Base-by-base conservation (phyloP, 1,140 invertebrate genomes). In the Zaprionus capensis region DNA sequence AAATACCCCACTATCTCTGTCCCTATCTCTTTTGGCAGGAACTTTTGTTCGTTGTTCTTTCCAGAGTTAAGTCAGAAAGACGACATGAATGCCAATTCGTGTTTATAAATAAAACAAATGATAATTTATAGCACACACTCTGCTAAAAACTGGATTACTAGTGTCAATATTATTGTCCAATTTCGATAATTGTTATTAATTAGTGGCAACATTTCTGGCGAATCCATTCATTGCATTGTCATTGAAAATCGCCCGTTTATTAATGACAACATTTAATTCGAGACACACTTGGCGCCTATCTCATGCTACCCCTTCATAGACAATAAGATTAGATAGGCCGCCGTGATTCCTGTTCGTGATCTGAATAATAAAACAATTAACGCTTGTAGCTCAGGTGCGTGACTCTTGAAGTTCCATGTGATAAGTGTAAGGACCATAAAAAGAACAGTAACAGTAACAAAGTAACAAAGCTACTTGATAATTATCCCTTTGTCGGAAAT, bases 141-240 rank as follows among this genome's bases (percentile, higher is more conserved):
- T 58, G 2, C 46, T 17, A 44, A 55, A 53, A 24, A 14, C 71
- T 58, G 64, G 55, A 64, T 61, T 71, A 51, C 24, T 5, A 26
- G 4, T 58, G 68, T 76, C 73, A 76, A 71, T 71, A 71, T 59
- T 55, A 65, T 76, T 65, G 68, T 53, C 26, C 41, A 71, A 71
- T 76, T 71, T 64, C 44, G 73, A 71, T 55, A 71, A 76, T 65
- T 71, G 59, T 76, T 76, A 71, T 76, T 76, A 76, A 76, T 76
- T 71, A 59, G 17, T 56, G 20, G 24, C 24, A 24, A 34, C 1
- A 31, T 44, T 65, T 65, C 5, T 9, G 28, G 38, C 66, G 59
- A 15, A 70, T 63, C 41, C 36, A 75, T 53, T 63, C 56, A 41
- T 41, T 6, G 15, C 4, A 17, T n/a, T 51, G 58, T 63, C 66